phyloP scores from a whole-genome alignment of 1,140 invertebrate species.

The Metopolophium dirhodum region DNA sequence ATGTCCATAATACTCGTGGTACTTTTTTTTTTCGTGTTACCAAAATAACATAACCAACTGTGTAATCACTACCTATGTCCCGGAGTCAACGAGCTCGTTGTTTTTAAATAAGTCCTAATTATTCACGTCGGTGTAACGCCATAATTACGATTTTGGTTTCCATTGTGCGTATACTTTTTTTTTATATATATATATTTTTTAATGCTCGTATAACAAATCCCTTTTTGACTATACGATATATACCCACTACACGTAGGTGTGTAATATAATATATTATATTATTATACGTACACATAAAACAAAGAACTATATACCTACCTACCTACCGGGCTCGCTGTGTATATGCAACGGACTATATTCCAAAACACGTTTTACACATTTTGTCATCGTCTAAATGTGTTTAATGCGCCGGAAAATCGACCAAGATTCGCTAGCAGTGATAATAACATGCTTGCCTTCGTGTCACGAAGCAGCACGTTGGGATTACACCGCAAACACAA shows the following conservation, averaged over 20 bases:
- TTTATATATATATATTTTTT: neutral
- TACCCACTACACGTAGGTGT: neutral
- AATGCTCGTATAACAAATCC: neutral
- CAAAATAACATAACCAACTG: neutral
- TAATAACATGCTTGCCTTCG: slow-evolving; percentile 37
- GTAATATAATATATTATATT: neutral
- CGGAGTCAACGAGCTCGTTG: neutral
- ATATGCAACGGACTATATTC: neutral
- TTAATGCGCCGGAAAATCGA: slow-evolving; percentile 42
- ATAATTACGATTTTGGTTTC: slow-evolving; percentile 4
- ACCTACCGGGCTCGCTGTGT: neutral
- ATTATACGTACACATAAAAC: neutral
- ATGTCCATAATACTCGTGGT: neutral
- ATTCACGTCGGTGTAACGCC: neutral
- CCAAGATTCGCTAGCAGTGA: neutral
- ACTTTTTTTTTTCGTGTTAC: neutral
- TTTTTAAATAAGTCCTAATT: neutral
- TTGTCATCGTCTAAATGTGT: slow-evolving; percentile 3
- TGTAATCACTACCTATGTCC: neutral
- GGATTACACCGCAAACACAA: neutral
- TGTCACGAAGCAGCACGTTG: neutral
- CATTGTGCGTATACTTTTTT: neutral
- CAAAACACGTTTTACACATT: slow-evolving; percentile 17
- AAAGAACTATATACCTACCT: neutral
- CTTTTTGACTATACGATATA: neutral